Evolutionary conservation across 1,140 invertebrate genomes (phyloP).

Genomic region (Drosophila orena): DNA sequence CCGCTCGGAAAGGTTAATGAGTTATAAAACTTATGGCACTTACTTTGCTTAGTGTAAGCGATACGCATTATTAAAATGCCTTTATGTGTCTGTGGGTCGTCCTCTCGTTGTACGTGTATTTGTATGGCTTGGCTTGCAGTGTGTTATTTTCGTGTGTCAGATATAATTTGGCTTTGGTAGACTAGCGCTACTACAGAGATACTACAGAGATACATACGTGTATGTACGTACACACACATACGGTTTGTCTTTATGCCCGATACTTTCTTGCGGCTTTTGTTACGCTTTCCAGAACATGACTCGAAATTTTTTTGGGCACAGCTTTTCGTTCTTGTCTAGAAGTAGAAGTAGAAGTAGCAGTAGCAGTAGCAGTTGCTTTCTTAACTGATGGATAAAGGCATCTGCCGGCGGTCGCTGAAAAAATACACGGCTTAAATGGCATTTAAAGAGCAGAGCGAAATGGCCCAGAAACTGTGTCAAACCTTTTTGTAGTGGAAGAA

Average conservation of each 20-base stretch:
- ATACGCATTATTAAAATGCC: constrained; percentile 81
- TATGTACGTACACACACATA: constrained; percentile 16
- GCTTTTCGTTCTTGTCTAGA: constrained; percentile 70
- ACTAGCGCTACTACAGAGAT: constrained; percentile 21
- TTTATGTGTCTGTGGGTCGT: constrained; percentile 38
- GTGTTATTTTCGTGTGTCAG: constrained; percentile 59
- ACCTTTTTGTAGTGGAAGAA: constrained; percentile 66
- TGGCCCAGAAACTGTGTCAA: constrained; percentile 78
- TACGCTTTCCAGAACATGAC: constrained; percentile 83
- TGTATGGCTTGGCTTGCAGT: constrained; percentile 1
- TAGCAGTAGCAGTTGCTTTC: constrained; percentile 33
- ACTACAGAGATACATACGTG: constrained; percentile 14
- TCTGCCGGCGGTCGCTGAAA: constrained; percentile 32
- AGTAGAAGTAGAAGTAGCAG: neutral
- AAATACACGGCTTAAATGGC: constrained; percentile 65
- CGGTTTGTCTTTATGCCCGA: constrained; percentile 39
- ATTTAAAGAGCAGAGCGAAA: constrained; percentile 76
- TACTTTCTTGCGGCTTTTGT: constrained; percentile 59
- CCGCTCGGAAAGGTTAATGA: constrained; percentile 73
- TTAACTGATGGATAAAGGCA: constrained; percentile 59
- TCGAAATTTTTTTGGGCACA: constrained; percentile 68
- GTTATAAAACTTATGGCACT: constrained; percentile 76
- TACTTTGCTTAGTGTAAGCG: constrained; percentile 68
- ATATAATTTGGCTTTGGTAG: constrained; percentile 54
- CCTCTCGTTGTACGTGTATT: no score